Base-by-base conservation (phyloP, 2,888 invertebrate species). In the Parthenolecanium corni region DNA sequence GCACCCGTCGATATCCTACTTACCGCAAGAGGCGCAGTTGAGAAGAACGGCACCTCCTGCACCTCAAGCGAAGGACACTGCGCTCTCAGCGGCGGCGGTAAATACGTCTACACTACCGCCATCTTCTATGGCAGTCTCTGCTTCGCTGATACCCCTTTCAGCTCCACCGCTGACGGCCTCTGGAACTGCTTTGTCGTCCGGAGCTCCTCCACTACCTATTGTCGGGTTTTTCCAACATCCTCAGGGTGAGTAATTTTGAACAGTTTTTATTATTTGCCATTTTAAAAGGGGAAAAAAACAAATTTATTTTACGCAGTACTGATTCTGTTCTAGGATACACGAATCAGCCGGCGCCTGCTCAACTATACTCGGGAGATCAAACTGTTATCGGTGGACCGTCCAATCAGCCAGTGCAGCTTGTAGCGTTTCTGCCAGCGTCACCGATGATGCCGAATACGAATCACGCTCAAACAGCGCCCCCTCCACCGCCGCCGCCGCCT, bases 201-300 rank as follows among this genome's bases (percentile, higher is more conserved):
- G 20, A 14, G 61, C 61, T 1, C 61, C 61, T n/a, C 51, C 61
- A 31, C 38, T 61, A 47, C 61, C 61, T 12, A 51, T 61, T 16
- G 49, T 61, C 38, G 61, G 61, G 3, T 61, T 61, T 25, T 61
- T 61, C 24, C 61, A 61, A 16, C 51, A 61, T 24, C 61, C 61
- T 3, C 61, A 61, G 51, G 61, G 61, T 61, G 5, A 36, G 24
- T 49, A 9, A 31, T n/a, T n/a, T n/a, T n/a, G n/a, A n/a, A n/a
- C n/a, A n/a, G n/a, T n/a, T n/a, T n/a, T n/a, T n/a, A n/a, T n/a
- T n/a, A n/a, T n/a, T n/a, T n/a, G n/a, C n/a, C n/a, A n/a, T n/a
- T n/a, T n/a, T n/a, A n/a, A n/a, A n/a, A n/a, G n/a, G n/a, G n/a
- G n/a, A n/a, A n/a, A n/a, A n/a, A n/a, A n/a, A n/a, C n/a, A n/a